These are phyloP conservation scores for Tetropium fuscum DNA, from an alignment of 2,888 invertebrate genomes.

Conservation along the genomic window DNA sequence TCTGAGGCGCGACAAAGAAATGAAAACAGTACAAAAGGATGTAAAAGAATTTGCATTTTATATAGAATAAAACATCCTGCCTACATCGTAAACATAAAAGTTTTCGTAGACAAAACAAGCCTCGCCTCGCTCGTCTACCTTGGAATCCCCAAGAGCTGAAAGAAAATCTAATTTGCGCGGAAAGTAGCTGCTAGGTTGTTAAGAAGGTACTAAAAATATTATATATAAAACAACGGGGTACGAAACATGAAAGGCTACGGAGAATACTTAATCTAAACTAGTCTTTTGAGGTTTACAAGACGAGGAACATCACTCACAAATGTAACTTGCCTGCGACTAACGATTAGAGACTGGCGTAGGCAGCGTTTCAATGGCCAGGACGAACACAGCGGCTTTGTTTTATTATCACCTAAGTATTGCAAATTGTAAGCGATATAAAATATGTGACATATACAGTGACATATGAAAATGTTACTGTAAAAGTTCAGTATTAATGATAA, in stretches of 20 bases:
- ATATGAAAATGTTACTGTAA: too few species aligned
- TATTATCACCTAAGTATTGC: too few species aligned
- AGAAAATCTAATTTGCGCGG: conserved; percentile 7
- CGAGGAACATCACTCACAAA: too few species aligned
- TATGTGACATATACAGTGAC: too few species aligned
- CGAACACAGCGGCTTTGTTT: too few species aligned
- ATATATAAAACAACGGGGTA: neutral
- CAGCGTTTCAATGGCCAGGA: too few species aligned
- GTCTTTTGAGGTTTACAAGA: too few species aligned
- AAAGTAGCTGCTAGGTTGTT: conserved; percentile 4
- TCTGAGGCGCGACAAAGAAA: neutral
- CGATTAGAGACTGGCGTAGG: too few species aligned
- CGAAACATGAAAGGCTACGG: conserved; percentile 6
- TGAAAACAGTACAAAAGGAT: neutral
- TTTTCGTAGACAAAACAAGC: conserved; percentile 9
- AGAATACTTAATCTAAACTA: conserved; percentile 6
- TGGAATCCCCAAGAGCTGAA: conserved; percentile 4
- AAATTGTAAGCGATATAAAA: too few species aligned
- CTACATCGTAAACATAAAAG: conserved; percentile 13
- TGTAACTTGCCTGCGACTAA: too few species aligned
- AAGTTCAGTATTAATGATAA: too few species aligned
- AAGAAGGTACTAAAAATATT: neutral
- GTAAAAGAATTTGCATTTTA: conserved; percentile 4
- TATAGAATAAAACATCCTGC: neutral
- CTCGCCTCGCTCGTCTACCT: neutral